Percentiles rank a stretch among this genome's conserved stretches.
Evolutionary conservation across 2,888 invertebrate genomes (phyloP).

Genomic region (Ichneumon xanthorius): DNA sequence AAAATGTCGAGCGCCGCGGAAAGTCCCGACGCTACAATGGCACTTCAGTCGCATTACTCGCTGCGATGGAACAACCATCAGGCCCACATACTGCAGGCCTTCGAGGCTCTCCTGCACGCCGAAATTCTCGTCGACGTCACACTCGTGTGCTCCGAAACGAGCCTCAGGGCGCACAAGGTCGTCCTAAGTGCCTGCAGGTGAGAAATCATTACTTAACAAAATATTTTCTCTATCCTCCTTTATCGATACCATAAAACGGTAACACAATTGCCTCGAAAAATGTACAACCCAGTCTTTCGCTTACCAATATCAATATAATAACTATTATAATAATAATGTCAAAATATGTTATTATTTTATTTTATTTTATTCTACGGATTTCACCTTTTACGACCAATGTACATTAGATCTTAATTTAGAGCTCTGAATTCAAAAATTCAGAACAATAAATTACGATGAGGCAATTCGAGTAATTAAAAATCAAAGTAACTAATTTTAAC

Average conservation of each 20-base stretch:
- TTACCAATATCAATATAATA: too few species aligned
- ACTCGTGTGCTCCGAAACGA: conserved; percentile 94
- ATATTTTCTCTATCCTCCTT: neutral
- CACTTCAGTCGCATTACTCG: conserved; percentile 93
- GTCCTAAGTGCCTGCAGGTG: conserved; percentile 92
- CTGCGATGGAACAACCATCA: conserved; percentile 98
- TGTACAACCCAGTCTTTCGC: too few species aligned
- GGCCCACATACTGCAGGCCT: conserved; percentile 93
- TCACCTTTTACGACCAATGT: too few species aligned
- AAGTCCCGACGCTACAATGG: conserved; percentile 82
- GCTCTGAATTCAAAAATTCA: too few species aligned
- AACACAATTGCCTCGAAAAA: too few species aligned
- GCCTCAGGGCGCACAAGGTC: conserved; percentile 95
- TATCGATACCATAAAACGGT: neutral
- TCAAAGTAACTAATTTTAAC: too few species aligned
- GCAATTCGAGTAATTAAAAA: too few species aligned
- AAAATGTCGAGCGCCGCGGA: conserved; percentile 82
- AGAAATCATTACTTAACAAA: conserved; percentile 48
- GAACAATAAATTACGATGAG: too few species aligned
- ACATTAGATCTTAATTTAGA: too few species aligned
- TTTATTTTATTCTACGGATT: too few species aligned
- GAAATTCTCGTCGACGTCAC: conserved; percentile 96
- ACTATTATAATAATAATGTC: too few species aligned
- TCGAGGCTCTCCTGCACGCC: conserved; percentile 94
- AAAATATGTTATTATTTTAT: too few species aligned